Evolutionary conservation across 2,797 vertebrate species (phyloP), one percentile per base, ranked within the genome.

Genomic region (Etheostoma perlongum): DNA sequence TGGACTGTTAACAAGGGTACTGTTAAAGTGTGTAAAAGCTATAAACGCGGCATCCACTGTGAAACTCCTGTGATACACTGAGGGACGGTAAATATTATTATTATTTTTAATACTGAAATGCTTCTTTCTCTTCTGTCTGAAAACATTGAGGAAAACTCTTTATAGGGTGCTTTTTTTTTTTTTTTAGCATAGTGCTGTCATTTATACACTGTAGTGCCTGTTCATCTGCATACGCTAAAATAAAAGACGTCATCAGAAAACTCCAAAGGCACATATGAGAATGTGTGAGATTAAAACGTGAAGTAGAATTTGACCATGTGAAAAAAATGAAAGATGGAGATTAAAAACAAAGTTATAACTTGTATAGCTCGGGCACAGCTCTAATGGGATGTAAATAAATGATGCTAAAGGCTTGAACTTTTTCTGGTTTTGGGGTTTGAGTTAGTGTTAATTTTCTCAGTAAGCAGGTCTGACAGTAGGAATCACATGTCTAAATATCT

Each of bases 151-250:
- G 63, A 73, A 64, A 85, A 71, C 23, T 5, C 81, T 84, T 40
- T 40, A 40, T 40, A 12, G 36, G 12, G 36, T 10, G 36, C 48
- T 42, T 63, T 83, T 61, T 83, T n/a, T 42, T 63, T 83, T 61
- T 61, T 69, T 86, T 90, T 88, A 91, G 89, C 83, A 73, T 91
- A 88, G 88, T 90, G 83, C 83, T 94, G 91, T 94, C 74, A 76
- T 89, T 91, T 91, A 84, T 75, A 81, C 92, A 90, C 87, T 93
- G 91, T 93, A 90, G 91, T 94, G 91, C 91, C 92, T 94, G 89
- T 94, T 89, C 75, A 88, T 89, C 80, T 92, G 84, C 90, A 80
- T 81, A 80, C 77, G 79, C 82, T 91, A 93, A 89, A 93, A 92
- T 92, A 90, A 91, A 90, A 86, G 46, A 72, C 67, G 66, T 87